Evolutionary conservation across 2,797 vertebrate genomes (phyloP).

Genomic region (Eremophila alpestris): DNA sequence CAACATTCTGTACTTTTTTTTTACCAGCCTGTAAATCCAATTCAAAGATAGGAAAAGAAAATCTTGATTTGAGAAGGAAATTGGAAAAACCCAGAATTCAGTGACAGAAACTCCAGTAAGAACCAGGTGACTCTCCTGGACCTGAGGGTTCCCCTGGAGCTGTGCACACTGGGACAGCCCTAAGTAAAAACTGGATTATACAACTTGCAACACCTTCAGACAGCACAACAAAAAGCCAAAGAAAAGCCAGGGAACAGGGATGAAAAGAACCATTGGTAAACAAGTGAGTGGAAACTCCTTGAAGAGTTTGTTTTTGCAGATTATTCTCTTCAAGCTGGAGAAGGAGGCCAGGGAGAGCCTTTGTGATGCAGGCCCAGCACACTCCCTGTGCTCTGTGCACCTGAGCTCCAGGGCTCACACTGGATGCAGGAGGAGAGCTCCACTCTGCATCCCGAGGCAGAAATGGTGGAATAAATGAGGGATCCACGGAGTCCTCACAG

Average conservation of each 20-base stretch:
- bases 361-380: background rate
- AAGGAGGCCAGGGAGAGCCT: background rate
- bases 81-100: fast-evolving
- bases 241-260: background rate
- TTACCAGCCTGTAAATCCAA: background rate
- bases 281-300: background rate
- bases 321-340: background rate
- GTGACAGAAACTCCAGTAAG: background rate
- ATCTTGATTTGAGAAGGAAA: background rate
- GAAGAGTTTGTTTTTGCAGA: background rate
- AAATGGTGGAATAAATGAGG: background rate
- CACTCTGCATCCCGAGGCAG: background rate
- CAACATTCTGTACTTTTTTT: background rate
- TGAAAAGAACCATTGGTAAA: background rate
- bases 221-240: background rate
- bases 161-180: background rate
- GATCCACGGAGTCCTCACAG: background rate
- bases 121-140: background rate
- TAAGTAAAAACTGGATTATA: background rate
- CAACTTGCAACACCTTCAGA: background rate
- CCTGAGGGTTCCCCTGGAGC: background rate
- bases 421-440: background rate
- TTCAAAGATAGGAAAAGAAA: background rate
- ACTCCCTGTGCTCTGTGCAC: background rate
- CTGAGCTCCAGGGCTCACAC: background rate